Conservation (phyloP, 2,113 vertebrate genomes). For the Jaculus jaculus region DNA sequence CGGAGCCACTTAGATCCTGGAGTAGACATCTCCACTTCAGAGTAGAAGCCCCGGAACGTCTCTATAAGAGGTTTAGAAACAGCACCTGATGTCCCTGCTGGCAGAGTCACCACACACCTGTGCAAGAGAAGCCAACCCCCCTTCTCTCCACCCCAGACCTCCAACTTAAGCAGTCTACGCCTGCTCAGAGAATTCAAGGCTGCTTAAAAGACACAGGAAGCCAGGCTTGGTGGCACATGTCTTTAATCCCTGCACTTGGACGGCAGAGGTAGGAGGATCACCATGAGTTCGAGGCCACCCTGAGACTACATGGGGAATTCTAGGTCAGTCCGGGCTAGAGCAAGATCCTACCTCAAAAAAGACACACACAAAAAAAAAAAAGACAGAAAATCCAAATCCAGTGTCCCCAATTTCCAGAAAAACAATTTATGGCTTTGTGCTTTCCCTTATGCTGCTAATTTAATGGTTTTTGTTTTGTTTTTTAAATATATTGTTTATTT, state of each 20-base stretch:
- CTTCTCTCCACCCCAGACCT: background rate
- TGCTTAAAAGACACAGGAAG: background rate
- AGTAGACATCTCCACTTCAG: background rate
- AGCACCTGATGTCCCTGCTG: too few relatives aligned
- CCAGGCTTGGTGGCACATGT: too few relatives aligned
- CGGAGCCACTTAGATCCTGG: background rate
- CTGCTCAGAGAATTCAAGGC: background rate
- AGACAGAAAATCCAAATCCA: constrained; percentile 93
- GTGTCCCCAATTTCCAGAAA: constrained; percentile 93
- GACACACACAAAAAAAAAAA: constrained; percentile 47
- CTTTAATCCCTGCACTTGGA: too few relatives aligned
- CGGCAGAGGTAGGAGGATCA: too few relatives aligned
- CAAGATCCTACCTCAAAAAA: too few relatives aligned
- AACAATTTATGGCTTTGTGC: constrained; percentile 94
- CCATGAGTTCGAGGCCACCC: too few relatives aligned
- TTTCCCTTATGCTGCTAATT: constrained; percentile 90
- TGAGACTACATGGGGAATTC: too few relatives aligned
- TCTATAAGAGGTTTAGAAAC: background rate
- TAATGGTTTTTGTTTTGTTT: too few relatives aligned
- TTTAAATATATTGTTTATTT: too few relatives aligned
- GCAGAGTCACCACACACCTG: background rate
- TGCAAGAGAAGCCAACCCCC: background rate
- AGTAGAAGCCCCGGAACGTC: background rate
- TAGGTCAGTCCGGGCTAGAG: too few relatives aligned
- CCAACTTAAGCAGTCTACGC: background rate